Evolutionary conservation across 2,888 invertebrate genomes (phyloP).

Genomic region (Nemotelus nigrinus): DNA sequence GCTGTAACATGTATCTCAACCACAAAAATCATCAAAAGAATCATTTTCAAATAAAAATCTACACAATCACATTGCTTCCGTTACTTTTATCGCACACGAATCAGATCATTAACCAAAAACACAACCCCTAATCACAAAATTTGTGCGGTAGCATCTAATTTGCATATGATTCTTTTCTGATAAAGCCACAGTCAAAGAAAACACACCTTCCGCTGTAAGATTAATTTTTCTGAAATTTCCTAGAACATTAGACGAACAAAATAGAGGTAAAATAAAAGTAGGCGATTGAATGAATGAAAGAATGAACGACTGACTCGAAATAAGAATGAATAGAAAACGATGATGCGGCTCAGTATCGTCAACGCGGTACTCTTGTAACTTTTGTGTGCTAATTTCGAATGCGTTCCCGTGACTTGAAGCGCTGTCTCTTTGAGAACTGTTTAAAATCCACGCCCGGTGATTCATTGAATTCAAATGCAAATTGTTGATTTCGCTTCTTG

Average conservation of each 20-base stretch:
- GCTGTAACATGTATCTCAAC: background rate
- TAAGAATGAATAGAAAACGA: too few species aligned
- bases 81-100: too few species aligned
- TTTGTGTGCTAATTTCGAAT: background rate
- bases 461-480: background rate
- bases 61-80: background rate
- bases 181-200: background rate
- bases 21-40: background rate
- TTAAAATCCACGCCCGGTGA: background rate
- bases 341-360: background rate
- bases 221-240: background rate
- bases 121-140: too few species aligned
- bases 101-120: too few species aligned
- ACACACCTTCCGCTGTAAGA: background rate
- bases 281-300: background rate
- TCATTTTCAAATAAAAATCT: background rate
- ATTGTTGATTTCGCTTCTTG: background rate
- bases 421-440: background rate
- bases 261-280: too few species aligned
- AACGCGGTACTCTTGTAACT: background rate
- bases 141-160: background rate
- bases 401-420: background rate
- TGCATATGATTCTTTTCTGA: background rate
- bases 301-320: too few species aligned
- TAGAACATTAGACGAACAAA: background rate